phyloP scores from a whole-genome alignment of 2,113 vertebrate genomes.

The Microcebus jonahi region DNA sequence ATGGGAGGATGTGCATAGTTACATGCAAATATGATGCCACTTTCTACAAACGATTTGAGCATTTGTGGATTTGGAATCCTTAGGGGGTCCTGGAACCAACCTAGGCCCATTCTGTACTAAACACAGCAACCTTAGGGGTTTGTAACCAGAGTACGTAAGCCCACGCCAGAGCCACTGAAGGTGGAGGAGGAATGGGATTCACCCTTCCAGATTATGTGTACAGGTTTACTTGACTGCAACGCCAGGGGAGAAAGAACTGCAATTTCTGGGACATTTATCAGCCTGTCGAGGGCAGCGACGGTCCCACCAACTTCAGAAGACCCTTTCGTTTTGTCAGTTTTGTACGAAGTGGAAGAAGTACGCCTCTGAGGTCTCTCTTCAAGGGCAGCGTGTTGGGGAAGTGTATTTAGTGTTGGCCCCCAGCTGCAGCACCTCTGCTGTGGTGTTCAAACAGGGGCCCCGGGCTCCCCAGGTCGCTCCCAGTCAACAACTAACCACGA shows the following conservation, averaged over 20 bases:
- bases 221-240: background rate
- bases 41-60: background rate
- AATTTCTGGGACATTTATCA: background rate
- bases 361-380: background rate
- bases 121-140: background rate
- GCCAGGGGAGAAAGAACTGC: background rate
- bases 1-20: background rate
- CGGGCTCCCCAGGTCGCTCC: background rate
- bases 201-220: background rate
- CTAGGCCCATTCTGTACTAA: no score
- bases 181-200: background rate
- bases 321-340: background rate
- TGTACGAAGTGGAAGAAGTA: background rate
- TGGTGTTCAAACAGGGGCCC: background rate
- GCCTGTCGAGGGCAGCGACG: background rate
- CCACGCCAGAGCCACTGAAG: background rate
- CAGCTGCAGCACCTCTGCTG: background rate
- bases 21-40: background rate
- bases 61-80: background rate
- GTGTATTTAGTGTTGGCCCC: background rate
- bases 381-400: background rate
- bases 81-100: background rate
- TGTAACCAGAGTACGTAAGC: background rate
- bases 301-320: background rate
- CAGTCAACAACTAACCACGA: background rate